Conservation (phyloP, 1,140 invertebrate genomes). For the Nymphalis io region DNA sequence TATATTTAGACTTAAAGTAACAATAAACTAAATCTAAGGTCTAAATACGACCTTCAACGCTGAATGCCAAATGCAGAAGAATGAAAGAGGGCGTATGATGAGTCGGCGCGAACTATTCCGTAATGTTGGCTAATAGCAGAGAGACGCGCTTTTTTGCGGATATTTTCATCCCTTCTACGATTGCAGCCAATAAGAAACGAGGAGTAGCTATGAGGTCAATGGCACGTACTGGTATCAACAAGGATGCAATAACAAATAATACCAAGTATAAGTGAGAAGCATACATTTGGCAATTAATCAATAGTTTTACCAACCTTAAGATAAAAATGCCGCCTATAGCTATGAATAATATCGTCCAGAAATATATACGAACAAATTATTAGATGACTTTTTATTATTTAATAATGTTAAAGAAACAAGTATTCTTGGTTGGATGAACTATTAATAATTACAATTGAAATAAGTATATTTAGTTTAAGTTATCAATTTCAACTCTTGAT, state of each 20-base stretch:
- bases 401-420: too few species aligned
- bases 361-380: constrained; percentile 1
- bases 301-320: constrained; percentile 61
- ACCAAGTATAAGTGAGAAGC: constrained; percentile 45
- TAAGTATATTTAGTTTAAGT: too few species aligned
- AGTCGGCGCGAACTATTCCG: constrained; percentile 69
- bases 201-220: constrained; percentile 57
- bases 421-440: too few species aligned
- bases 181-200: constrained; percentile 57
- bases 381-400: too few species aligned
- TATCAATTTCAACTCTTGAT: too few species aligned
- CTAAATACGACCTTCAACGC: constrained; percentile 75
- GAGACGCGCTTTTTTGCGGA: constrained; percentile 66
- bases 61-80: constrained; percentile 79
- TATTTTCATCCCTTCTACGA: constrained; percentile 50
- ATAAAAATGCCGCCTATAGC: constrained; percentile 46
- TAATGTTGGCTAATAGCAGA: constrained; percentile 63
- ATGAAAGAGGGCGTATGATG: constrained; percentile 67
- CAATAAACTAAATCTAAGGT: constrained; percentile 77
- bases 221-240: constrained; percentile 53
- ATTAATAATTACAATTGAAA: too few species aligned
- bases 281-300: constrained; percentile 49
- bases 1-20: constrained; percentile 71
- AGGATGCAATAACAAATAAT: constrained; percentile 37
- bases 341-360: constrained; percentile 23